A percentile compares a stretch with the other conserved stretches of the same genome.
phyloP scores from a whole-genome alignment of 2,797 vertebrate genomes.

The Lophius americanus region DNA sequence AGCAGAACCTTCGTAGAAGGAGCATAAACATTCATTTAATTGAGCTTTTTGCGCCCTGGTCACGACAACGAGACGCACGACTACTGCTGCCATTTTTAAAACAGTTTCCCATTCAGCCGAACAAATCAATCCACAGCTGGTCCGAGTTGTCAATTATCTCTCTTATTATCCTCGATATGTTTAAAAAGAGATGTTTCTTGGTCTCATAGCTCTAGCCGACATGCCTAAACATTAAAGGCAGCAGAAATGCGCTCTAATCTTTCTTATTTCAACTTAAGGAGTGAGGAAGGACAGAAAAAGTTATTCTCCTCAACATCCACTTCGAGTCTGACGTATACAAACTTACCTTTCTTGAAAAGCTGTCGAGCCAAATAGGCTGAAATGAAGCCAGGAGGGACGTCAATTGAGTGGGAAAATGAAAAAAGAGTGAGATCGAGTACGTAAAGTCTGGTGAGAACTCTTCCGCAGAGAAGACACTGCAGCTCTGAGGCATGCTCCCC shows the following conservation, averaged over 20 bases:
- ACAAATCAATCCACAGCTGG: conserved; percentile 84
- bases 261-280: not conserved
- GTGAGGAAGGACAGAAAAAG: conserved; percentile 39
- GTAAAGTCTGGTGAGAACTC: conserved; percentile 65
- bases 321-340: conserved; percentile 1
- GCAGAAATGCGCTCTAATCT: not conserved
- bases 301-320: conserved; percentile 40
- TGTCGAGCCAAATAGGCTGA: conserved; percentile 39
- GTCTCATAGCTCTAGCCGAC: too few species aligned
- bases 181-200: too few species aligned
- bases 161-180: not conserved
- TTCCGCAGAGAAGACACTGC: conserved; percentile 67
- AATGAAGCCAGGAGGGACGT: conserved; percentile 37
- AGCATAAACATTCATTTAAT: conserved; percentile 62
- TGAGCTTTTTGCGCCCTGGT: conserved; percentile 66
- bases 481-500: conserved; percentile 79
- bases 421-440: conserved; percentile 26
- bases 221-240: not conserved
- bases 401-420: not conserved
- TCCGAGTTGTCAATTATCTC: conserved; percentile 79
- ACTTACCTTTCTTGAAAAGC: conserved; percentile 77
- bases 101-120: conserved; percentile 79
- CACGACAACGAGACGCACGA: conserved; percentile 42
- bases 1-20: conserved; percentile 43
- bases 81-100: conserved; percentile 46